Base-by-base conservation (phyloP, 2,113 vertebrate genomes). In the Dicerorhinus sumatrensis region DNA sequence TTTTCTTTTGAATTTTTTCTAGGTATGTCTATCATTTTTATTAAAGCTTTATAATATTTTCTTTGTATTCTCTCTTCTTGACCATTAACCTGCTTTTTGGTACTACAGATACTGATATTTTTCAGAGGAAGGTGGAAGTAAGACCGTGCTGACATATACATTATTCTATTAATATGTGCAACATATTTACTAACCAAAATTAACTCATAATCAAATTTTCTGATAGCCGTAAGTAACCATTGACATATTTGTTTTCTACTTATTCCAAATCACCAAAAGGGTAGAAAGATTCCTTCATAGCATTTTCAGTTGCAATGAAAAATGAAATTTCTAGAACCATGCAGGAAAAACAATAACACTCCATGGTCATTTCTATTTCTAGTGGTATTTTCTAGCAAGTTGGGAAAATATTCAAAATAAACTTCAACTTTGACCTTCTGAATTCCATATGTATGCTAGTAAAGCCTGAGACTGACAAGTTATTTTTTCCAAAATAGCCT, bases 371-470 rank as follows among this genome's bases (percentile, higher is more conserved):
- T 90, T 96, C 91, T 97, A 91, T 82, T 96, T 94, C 72, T 56
- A 85, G 88, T 81, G 39, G n/a, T 39, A 75, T 91, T 96, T 98
- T 95, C 76, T 92, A 81, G 56, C 6, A 94, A 88, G 80, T 79
- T 97, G 85, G 91, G 89, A 91, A 94, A 96, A 88, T 69, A 85
- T 7, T 73, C 81, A 97, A 96, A 97, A 91, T 85, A 96, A 94
- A 96, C 85, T 79, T 97, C 76, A 91, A 73, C 96, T 96, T 83
- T 97, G 65, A 97, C 97, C 20, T 80, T 48, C 16, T 69, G 58
- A 94, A 95, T 95, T 94, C 70, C 75, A 54, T 89, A 87, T 60
- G 39, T 72, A 82, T 83, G 75, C 90, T 86, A 95, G 21, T 72
- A 81, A 92, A 60, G 81, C 7, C 60, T 48, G 33, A 90, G 75